Conservation (phyloP, 2,113 vertebrate species). For the Dolichallabes microphthalmus region DNA sequence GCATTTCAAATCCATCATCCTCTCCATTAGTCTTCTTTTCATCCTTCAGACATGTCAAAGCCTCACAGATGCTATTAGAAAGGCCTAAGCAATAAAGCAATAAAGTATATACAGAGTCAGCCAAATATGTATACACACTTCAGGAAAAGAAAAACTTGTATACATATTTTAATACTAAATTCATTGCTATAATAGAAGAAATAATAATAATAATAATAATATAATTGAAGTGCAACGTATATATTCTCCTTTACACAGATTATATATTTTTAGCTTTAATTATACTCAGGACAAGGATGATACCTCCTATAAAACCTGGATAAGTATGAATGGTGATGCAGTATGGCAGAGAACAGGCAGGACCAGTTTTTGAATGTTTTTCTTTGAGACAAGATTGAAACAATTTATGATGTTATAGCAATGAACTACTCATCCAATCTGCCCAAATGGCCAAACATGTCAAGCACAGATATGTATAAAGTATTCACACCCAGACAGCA, state of each 20-base stretch:
- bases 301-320: not conserved
- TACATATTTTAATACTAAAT: too few species aligned
- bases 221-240: too few species aligned
- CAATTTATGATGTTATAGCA: not conserved
- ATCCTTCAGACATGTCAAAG: conserved; percentile 9
- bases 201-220: too few species aligned
- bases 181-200: too few species aligned
- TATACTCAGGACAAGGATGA: not conserved
- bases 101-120: too few species aligned
- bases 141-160: too few species aligned
- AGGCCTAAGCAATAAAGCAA: not conserved
- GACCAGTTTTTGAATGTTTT: not conserved
- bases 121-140: too few species aligned
- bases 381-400: not conserved
- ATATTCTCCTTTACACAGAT: not conserved
- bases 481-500: not conserved
- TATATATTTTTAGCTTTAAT: not conserved
- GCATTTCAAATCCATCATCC: not conserved
- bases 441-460: not conserved
- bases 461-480: not conserved
- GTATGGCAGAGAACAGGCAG: not conserved
- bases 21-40: not conserved
- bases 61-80: not conserved
- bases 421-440: not conserved
- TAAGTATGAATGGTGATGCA: not conserved